These are phyloP conservation scores for Adineta ricciae DNA, from an alignment of 2,888 invertebrate genomes.

Conservation along the genomic window DNA sequence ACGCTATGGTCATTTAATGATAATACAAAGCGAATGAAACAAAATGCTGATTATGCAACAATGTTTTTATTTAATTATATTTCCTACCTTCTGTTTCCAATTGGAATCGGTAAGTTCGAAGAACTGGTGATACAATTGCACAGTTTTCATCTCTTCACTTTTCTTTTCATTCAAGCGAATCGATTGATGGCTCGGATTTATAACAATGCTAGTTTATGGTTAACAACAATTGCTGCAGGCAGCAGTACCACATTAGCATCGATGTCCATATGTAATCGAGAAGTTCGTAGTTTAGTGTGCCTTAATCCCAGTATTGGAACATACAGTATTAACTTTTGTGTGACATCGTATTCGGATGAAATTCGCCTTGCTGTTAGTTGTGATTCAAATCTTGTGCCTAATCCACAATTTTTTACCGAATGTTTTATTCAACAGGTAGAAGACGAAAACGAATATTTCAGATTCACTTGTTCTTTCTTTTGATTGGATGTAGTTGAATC, in stretches of 20 bases:
- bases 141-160: not conserved
- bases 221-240: not conserved
- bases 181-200: constrained; percentile 2
- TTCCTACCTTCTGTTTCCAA: not conserved
- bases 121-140: not conserved
- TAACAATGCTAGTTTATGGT: constrained; percentile 8
- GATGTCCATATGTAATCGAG: constrained; percentile 27
- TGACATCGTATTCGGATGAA: constrained; percentile 6
- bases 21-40: not conserved
- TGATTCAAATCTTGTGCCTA: not conserved
- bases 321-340: constrained; percentile 5
- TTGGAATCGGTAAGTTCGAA: not conserved
- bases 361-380: not conserved
- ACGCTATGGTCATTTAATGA: constrained; percentile 25
- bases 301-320: constrained; percentile 26
- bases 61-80: constrained; percentile 1
- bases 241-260: constrained; percentile 26
- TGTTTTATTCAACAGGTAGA: constrained; percentile 14
- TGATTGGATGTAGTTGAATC: not conserved
- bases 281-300: constrained; percentile 26
- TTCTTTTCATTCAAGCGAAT: not conserved
- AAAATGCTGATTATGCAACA: not conserved
- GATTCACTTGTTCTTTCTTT: not conserved
- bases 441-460: not conserved
- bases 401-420: not conserved